Base-by-base conservation (phyloP, 2,797 vertebrate species). In the Ibycter americanus region DNA sequence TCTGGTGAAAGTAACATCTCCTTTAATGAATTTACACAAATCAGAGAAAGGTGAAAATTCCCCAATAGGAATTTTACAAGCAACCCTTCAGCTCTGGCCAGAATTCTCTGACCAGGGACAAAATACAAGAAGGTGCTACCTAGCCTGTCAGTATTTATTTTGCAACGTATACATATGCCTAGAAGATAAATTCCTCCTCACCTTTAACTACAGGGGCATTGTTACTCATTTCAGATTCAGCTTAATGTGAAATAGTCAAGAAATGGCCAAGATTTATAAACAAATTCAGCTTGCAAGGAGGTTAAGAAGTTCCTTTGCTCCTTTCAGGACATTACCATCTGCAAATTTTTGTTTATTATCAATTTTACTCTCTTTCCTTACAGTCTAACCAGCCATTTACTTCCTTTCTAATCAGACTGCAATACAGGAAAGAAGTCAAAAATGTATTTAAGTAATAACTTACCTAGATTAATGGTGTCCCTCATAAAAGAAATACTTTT, bases 151-250 rank as follows among this genome's bases (percentile, higher is more conserved):
- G 16, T 2, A 4, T 4, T 56, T 32, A 19, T n/a, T 66, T 46
- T 32, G 12, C 66, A 46, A 2, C 0, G 7, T 18, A 14, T 34
- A 29, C 2, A 0, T 14, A n/a, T 7, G 7, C 8, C 51, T 31
- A 27, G 56, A 36, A 74, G 7, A 7, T 4, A 12, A 58, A 7
- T n/a, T 63, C 47, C 58, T 59, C 32, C 16, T 65, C 27, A 31
- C 11, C 29, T 52, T 55, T 71, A 76, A 42, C 38, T 36, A 17
- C 2, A 31, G 29, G 16, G 4, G 9, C 3, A 21, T 34, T 47
- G 31, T 76, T 76, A 47, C 5, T 58, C 21, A 54, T 65, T 62
- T 73, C 66, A 63, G 49, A 79, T n/a, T 6, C 38, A 67, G 22
- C 9, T 67, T 12, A 20, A 56, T 22, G 49, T 38, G 44, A 71